Percentiles rank a stretch among this genome's conserved stretches.
Evolutionary conservation across 1,140 invertebrate genomes (phyloP).

Genomic region (Lepidurus arcticus): DNA sequence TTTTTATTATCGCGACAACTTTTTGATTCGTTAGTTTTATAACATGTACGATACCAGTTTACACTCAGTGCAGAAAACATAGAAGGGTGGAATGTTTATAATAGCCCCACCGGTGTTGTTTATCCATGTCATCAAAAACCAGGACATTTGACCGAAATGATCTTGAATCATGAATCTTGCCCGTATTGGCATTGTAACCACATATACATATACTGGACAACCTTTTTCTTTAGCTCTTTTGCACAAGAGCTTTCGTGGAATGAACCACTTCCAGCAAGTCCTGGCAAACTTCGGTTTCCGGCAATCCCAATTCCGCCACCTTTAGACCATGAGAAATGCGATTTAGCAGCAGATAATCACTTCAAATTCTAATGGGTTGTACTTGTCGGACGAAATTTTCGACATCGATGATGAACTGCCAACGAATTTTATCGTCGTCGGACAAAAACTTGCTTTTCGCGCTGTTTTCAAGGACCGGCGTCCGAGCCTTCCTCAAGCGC

Average conservation of each 20-base stretch:
- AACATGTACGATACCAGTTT: too few species aligned
- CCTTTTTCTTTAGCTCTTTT: not conserved
- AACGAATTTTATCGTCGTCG: constrained; percentile 90
- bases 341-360: not conserved
- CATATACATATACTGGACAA: not conserved
- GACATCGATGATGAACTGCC: constrained; percentile 83
- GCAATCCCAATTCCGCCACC: not conserved
- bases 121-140: too few species aligned
- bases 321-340: not conserved
- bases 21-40: too few species aligned
- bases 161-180: not conserved
- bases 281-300: not conserved
- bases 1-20: too few species aligned
- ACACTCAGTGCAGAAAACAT: too few species aligned
- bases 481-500: constrained; percentile 76
- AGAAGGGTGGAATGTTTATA: too few species aligned
- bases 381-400: constrained; percentile 45
- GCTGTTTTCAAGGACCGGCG: constrained; percentile 49
- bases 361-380: not conserved
- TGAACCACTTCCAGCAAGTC: not conserved
- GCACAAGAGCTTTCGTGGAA: not conserved
- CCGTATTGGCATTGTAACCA: not conserved
- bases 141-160: not conserved
- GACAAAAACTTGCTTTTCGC: constrained; percentile 49
- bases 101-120: too few species aligned